Percentiles rank a stretch among this genome's conserved stretches.
Conservation (phyloP, 64 coral and sea anemone species). For the Platygyra sinensis region DNA sequence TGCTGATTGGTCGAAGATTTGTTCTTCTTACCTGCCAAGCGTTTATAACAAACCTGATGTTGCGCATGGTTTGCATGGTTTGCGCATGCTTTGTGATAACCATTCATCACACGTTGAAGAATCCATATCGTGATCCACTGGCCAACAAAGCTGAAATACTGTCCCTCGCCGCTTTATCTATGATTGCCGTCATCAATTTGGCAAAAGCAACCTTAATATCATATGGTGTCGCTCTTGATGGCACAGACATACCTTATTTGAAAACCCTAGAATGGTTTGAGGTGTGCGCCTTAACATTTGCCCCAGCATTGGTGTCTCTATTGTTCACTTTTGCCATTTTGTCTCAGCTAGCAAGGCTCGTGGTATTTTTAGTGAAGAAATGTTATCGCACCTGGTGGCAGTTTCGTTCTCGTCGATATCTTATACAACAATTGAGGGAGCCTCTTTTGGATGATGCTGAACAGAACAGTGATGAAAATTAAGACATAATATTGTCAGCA, state of each 20-base stretch:
- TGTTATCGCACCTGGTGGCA: not conserved
- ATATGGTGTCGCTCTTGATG: constrained; percentile 3
- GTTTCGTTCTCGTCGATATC: not conserved
- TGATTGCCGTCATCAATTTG: too few relatives aligned
- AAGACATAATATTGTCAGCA: too few relatives aligned
- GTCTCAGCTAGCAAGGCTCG: not conserved
- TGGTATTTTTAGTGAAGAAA: not conserved
- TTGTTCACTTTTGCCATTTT: not conserved
- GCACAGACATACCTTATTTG: not conserved
- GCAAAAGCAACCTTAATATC: constrained; percentile 13
- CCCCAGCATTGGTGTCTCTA: not conserved
- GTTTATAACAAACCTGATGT: constrained; percentile 57
- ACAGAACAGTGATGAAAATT: not conserved
- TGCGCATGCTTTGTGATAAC: not conserved
- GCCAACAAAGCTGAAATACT: too few relatives aligned
- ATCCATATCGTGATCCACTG: too few relatives aligned
- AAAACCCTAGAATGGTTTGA: constrained; percentile 2
- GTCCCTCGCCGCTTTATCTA: too few relatives aligned
- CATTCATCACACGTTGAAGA: not conserved
- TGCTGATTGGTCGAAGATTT: too few relatives aligned
- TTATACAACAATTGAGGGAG: not conserved
- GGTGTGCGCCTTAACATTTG: constrained; percentile 1
- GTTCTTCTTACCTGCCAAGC: constrained; percentile 38
- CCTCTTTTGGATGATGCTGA: not conserved
- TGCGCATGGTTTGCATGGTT: constrained; percentile 45